Evolutionary conservation across 2,888 invertebrate genomes (phyloP).

Genomic region (Sepiola atlantica): DNA sequence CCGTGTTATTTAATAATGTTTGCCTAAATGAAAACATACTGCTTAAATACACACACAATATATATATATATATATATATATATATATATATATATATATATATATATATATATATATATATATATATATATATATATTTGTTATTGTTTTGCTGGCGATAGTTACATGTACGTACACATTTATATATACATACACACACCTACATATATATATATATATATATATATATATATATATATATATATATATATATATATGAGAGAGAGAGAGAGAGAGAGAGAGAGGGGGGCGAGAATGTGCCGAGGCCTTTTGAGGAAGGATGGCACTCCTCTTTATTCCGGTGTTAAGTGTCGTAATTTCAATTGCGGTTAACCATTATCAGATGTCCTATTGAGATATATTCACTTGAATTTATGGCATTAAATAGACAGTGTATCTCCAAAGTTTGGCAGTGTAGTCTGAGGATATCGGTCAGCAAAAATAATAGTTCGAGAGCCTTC

Average conservation of each 20-base stretch:
- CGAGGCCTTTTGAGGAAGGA: neutral
- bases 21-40: no score
- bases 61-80: no score
- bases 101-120: no score
- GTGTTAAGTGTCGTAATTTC: neutral
- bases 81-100: no score
- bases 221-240: no score
- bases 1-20: no score
- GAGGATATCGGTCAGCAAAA: neutral
- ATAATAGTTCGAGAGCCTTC: neutral
- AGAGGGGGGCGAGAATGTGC: no score
- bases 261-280: no score
- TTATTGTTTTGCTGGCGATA: no score
- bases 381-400: neutral
- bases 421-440: neutral
- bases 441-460: neutral
- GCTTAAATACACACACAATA: no score
- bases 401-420: neutral
- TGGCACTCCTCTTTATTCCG: neutral
- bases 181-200: neutral
- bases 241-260: neutral
- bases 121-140: constrained; percentile 32
- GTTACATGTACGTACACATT: neutral
- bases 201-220: no score
- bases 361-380: neutral